A percentile compares a stretch with the other conserved stretches of the same genome.
Evolutionary conservation across 2,888 invertebrate genomes (phyloP).

Genomic region (Leptinotarsa juncta): DNA sequence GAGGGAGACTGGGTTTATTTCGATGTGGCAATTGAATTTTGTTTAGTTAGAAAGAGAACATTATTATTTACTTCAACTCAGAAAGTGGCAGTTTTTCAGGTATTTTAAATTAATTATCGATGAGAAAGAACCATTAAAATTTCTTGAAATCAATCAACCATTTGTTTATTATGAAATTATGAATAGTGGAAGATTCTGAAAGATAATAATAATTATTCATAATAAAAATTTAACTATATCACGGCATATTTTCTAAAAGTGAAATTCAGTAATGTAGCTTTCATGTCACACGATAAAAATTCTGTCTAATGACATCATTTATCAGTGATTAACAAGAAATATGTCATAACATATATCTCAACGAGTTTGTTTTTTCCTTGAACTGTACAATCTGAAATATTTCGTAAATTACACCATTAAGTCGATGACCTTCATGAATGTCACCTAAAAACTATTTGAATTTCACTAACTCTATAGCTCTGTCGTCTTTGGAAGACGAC

Average conservation of each 20-base stretch:
- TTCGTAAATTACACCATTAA: neutral
- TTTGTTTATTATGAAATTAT: too few relatives aligned
- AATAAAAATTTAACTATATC: too few relatives aligned
- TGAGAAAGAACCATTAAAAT: too few relatives aligned
- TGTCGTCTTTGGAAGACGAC: neutral
- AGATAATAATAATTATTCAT: too few relatives aligned
- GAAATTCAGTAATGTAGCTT: too few relatives aligned
- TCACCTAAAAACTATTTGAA: neutral
- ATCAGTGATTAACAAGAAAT: neutral
- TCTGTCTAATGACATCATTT: neutral
- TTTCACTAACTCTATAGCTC: neutral
- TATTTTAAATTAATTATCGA: too few relatives aligned
- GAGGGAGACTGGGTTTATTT: neutral
- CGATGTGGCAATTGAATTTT: neutral
- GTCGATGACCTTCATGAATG: neutral
- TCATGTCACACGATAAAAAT: neutral
- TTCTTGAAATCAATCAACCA: too few relatives aligned
- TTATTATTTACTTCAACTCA: too few relatives aligned
- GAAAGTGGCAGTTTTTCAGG: too few relatives aligned
- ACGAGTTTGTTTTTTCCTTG: conserved; percentile 4
- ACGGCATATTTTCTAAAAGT: too few relatives aligned
- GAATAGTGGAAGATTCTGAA: too few relatives aligned
- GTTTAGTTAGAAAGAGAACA: too few relatives aligned
- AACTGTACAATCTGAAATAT: neutral
- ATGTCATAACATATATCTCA: neutral